phyloP scores from a whole-genome alignment of 2,113 vertebrate genomes.

The Parus major region DNA sequence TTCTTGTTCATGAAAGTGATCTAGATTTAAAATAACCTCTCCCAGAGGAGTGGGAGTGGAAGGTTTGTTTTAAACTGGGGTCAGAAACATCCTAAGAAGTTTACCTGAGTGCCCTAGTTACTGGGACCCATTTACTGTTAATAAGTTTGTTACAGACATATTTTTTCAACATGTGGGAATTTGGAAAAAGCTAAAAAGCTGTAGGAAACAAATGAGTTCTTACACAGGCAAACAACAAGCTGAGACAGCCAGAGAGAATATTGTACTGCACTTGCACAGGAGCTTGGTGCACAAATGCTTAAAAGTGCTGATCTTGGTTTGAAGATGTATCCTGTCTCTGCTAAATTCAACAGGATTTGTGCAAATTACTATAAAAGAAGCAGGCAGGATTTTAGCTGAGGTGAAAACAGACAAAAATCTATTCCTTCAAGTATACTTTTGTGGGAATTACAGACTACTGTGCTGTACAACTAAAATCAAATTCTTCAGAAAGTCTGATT shows the following conservation, averaged over 20 bases:
- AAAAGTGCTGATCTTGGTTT: neutral
- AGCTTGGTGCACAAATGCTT: neutral
- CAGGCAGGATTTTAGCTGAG: neutral
- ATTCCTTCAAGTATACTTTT: neutral
- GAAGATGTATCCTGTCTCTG: neutral
- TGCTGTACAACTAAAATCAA: neutral
- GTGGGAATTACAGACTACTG: neutral
- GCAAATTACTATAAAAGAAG: neutral
- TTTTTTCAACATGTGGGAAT: neutral
- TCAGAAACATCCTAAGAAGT: neutral
- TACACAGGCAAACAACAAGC: neutral
- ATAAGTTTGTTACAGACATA: neutral
- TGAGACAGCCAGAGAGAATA: neutral
- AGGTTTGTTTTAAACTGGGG: neutral
- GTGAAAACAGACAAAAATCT: neutral
- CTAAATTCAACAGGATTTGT: neutral
- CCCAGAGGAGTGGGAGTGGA: neutral
- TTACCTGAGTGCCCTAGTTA: neutral
- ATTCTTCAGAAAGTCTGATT: neutral
- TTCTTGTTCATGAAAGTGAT: conserved; percentile 2
- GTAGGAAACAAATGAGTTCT: neutral
- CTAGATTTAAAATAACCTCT: conserved; percentile 49
- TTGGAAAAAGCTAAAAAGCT: neutral
- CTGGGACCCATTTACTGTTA: neutral
- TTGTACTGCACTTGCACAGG: neutral